phyloP scores from a whole-genome alignment of 2,113 vertebrate genomes.

The Ailuropoda melanoleuca region DNA sequence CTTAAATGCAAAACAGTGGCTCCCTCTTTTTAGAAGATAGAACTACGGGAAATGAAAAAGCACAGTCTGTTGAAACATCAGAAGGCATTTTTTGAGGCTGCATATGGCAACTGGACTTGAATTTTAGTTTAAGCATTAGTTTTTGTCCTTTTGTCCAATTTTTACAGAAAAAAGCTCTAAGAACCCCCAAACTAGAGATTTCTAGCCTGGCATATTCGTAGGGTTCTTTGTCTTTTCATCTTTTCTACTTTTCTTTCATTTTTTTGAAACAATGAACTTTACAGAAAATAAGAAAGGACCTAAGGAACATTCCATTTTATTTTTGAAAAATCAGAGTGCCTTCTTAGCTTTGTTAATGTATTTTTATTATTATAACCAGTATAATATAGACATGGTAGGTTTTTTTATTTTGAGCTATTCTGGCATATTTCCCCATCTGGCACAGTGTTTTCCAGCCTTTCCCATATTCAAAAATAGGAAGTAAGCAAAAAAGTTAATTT shows the following conservation, averaged over 20 bases:
- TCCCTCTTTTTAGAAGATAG: slow-evolving; percentile 46
- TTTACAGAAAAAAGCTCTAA: slow-evolving; percentile 21
- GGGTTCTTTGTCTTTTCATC: neutral
- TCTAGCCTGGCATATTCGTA: neutral
- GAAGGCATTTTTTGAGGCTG: slow-evolving; percentile 20
- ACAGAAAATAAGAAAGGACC: slow-evolving; percentile 24
- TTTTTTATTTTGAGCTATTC: neutral
- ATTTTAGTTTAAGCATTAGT: slow-evolving; percentile 36
- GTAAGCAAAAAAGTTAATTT: neutral
- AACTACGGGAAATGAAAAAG: slow-evolving; percentile 55
- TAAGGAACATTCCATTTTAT: slow-evolving; percentile 27
- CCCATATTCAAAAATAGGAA: neutral
- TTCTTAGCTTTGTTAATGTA: neutral
- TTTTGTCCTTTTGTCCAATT: slow-evolving; percentile 40
- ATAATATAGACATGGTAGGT: neutral
- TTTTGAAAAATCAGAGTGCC: slow-evolving; percentile 14
- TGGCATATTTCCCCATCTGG: neutral
- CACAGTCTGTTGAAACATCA: slow-evolving; percentile 17
- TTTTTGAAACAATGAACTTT: slow-evolving; percentile 22
- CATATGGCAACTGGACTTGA: slow-evolving; percentile 11
- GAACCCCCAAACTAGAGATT: neutral
- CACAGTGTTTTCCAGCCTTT: neutral
- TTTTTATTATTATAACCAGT: neutral
- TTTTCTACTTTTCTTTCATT: neutral
- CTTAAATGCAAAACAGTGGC: slow-evolving; percentile 43